These are phyloP conservation scores for Scomber japonicus DNA, from an alignment of 2,113 vertebrate species.

Conservation along the genomic window DNA sequence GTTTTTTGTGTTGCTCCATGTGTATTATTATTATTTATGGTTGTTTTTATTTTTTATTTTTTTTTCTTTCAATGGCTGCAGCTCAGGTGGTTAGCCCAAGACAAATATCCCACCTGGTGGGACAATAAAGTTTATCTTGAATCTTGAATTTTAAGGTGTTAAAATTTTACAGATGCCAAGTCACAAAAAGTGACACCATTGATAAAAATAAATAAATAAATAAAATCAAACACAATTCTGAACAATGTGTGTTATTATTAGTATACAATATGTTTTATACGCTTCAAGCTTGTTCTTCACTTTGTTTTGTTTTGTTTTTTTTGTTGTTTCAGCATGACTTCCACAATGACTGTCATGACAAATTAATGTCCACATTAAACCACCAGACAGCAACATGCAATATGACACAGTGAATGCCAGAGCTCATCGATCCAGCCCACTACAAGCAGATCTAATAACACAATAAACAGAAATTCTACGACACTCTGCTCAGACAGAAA, in stretches of 20 bases:
- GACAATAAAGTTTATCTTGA: no score
- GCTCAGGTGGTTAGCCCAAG: no score
- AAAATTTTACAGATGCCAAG: no score
- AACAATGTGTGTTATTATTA: not conserved
- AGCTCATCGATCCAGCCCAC: slow-evolving; percentile 18
- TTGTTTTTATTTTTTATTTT: no score
- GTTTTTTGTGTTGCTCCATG: no score
- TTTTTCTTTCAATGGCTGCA: no score
- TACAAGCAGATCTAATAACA: slow-evolving; percentile 42
- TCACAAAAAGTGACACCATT: no score
- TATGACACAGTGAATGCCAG: slow-evolving; percentile 7
- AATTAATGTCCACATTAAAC: slow-evolving; percentile 8
- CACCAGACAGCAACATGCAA: not conserved
- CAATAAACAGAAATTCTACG: slow-evolving; percentile 24
- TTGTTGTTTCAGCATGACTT: not conserved
- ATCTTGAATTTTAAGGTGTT: no score
- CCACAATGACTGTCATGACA: not conserved
- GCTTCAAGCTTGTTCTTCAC: not conserved
- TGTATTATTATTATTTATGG: no score
- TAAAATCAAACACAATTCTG: not conserved
- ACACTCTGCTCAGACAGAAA: not conserved
- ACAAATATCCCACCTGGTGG: no score
- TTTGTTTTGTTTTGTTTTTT: not conserved
- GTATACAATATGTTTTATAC: not conserved
- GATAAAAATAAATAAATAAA: no score